phyloP scores from a whole-genome alignment of 2,113 vertebrate genomes.

The Ceyx melanurus region DNA sequence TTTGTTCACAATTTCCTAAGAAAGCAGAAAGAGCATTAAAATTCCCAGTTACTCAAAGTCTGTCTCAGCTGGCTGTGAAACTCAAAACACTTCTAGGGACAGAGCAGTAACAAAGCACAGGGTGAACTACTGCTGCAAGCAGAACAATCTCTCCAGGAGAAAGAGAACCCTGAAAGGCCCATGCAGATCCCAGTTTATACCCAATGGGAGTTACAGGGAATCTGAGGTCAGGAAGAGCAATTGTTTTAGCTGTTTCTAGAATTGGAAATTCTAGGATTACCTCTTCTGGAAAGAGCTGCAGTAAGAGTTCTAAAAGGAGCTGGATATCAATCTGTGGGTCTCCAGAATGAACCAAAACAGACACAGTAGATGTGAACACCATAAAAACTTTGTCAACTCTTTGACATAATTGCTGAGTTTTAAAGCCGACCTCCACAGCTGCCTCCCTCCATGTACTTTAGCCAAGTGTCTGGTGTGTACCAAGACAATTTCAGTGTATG shows the following conservation, averaged over 20 bases:
- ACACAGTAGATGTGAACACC: neutral
- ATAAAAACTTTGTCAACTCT: neutral
- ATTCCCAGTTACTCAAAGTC: neutral
- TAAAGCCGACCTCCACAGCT: neutral
- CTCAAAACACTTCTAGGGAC: neutral
- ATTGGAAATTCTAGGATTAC: neutral
- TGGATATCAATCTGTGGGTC: neutral
- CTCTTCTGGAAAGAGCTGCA: neutral
- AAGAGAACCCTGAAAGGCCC: neutral
- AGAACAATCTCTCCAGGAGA: neutral
- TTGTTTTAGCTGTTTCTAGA: neutral
- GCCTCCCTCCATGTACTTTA: neutral
- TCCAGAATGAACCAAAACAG: neutral
- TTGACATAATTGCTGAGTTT: neutral
- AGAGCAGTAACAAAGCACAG: neutral
- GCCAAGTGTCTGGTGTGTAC: neutral
- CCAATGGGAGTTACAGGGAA: neutral
- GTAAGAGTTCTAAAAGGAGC: neutral
- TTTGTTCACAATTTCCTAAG: constrained; percentile 87
- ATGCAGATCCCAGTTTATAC: neutral
- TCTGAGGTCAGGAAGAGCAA: neutral
- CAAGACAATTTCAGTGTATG: neutral
- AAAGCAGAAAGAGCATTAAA: neutral
- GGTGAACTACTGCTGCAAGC: neutral
- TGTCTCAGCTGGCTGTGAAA: neutral